Conservation (phyloP, 2,113 vertebrate genomes). For the Otocyon megalotis region DNA sequence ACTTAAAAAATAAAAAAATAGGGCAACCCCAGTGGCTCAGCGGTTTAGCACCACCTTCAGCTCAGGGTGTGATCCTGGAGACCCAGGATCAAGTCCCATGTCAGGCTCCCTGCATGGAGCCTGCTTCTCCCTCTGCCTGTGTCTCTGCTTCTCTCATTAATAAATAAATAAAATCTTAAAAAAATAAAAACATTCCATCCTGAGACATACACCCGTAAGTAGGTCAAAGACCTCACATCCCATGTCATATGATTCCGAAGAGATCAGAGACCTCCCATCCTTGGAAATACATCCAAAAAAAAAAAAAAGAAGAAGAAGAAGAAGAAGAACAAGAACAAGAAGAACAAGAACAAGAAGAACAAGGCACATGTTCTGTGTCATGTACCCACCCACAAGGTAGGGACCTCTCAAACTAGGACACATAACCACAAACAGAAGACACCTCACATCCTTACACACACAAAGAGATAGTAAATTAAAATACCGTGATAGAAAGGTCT, state of each 20-base stretch:
- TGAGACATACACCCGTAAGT: neutral
- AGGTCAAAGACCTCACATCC: neutral
- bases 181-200: neutral
- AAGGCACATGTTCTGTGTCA: neutral
- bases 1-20: neutral
- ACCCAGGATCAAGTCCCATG: too few relatives aligned
- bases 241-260: neutral
- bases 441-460: neutral
- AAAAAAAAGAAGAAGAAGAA: too few relatives aligned
- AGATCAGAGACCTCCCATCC: neutral
- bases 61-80: too few relatives aligned
- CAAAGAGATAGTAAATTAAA: neutral
- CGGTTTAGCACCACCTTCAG: too few relatives aligned
- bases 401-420: neutral
- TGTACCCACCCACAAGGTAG: neutral
- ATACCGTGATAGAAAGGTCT: conserved; percentile 16
- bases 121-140: too few relatives aligned
- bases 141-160: too few relatives aligned
- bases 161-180: too few relatives aligned
- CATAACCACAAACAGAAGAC: neutral
- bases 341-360: too few relatives aligned
- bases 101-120: too few relatives aligned
- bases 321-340: too few relatives aligned
- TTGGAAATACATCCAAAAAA: neutral
- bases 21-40: too few relatives aligned